Conservation (phyloP, 2,797 vertebrate species). For the Alca torda region DNA sequence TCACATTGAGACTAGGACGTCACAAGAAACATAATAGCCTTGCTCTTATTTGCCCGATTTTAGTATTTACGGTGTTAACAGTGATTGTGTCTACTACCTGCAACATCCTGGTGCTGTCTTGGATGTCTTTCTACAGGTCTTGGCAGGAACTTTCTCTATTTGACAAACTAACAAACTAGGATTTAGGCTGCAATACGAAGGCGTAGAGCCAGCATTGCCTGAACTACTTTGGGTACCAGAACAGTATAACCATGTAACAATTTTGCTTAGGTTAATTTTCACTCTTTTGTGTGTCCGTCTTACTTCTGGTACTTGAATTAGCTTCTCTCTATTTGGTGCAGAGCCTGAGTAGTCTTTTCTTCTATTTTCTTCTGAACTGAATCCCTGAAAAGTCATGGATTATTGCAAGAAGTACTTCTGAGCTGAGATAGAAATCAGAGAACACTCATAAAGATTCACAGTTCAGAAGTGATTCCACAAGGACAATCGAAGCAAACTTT, state of each 20-base stretch:
- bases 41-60: neutral
- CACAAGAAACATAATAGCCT: neutral
- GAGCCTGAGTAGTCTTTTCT: neutral
- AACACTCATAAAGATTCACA: neutral
- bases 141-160: neutral
- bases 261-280: neutral
- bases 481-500: neutral
- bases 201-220: neutral
- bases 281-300: neutral
- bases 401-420: neutral
- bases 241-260: neutral
- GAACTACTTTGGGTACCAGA: neutral
- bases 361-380: neutral
- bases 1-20: fast-evolving
- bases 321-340: neutral
- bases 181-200: neutral
- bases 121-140: neutral
- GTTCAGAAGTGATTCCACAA: neutral
- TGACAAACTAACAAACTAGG: neutral
- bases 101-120: neutral
- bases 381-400: neutral
- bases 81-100: neutral
- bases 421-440: neutral
- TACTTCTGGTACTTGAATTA: neutral
- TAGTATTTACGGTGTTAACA: neutral